A percentile compares a stretch with the other conserved stretches of the same genome.
Conservation (phyloP, 2,113 vertebrate species). For the Ariopsis seemanni region DNA sequence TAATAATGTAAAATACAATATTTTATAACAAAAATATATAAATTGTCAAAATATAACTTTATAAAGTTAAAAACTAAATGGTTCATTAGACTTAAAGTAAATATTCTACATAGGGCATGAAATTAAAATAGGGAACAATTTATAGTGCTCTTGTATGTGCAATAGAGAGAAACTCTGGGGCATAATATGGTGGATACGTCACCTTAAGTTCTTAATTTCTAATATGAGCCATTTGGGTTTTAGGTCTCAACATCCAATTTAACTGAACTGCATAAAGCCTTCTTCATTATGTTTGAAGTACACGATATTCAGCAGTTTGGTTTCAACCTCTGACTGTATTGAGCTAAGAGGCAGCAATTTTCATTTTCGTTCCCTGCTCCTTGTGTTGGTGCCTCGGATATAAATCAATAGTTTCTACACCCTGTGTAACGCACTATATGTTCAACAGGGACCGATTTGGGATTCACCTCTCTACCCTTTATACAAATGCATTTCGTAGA, state of each 20-base stretch:
- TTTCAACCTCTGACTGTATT: background rate
- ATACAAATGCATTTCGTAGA: background rate
- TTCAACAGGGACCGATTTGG: background rate
- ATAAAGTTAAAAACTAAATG: background rate
- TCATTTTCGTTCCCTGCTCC: background rate
- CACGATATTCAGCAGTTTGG: background rate
- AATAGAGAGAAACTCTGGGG: background rate
- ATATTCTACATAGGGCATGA: background rate
- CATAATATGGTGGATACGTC: background rate
- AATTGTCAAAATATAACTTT: background rate
- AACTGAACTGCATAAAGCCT: background rate
- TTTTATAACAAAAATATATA: background rate
- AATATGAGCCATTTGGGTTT: background rate
- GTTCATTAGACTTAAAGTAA: background rate
- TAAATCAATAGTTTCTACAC: constrained; percentile 7
- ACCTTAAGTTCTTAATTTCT: background rate
- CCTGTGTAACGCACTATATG: background rate
- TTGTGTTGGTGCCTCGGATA: background rate
- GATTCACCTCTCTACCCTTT: background rate
- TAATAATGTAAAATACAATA: background rate
- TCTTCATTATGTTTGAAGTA: background rate
- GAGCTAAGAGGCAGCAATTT: background rate
- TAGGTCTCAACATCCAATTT: background rate
- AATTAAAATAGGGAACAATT: background rate
- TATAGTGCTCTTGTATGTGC: background rate